Evolutionary conservation across 1,140 invertebrate species (phyloP), one percentile per base, ranked within the genome.

Genomic region (Gryllus bimaculatus): DNA sequence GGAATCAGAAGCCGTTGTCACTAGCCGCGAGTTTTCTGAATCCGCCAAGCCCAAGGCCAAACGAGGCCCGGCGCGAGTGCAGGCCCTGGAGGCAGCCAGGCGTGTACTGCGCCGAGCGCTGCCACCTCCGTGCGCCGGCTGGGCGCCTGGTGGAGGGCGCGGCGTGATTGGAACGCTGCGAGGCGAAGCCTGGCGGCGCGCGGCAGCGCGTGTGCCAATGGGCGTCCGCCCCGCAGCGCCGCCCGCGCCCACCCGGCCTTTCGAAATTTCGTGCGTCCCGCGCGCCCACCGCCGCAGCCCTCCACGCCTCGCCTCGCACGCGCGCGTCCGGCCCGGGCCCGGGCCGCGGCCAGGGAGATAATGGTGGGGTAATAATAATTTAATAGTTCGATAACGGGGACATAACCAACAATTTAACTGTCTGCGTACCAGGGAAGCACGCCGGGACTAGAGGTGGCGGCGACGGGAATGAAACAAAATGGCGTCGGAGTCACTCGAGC

Each of bases 351-450:
- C 54, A 66, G 54, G 54, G 54, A 66, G 54, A 66, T 66, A 66
- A 66, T 66, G 54, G 54, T 7, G 54, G 10, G 10, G 54, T 66
- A 66, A 66, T 66, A 66, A 66, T 66, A 66, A 66, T 66, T 66
- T 66, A 66, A 66, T 66, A 66, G 54, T 66, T 66, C 54, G 54
- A 66, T 66, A 66, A 66, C 54, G 18, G 54, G 54, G 54, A 66
- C 54, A 66, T 66, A 66, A 66, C 54, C 54, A 66, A 66, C 54
- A 66, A 66, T 66, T 66, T 66, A 66, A 66, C 54, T 66, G 54
- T 66, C 54, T 66, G 54, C 10, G 18, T 66, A 66, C 54, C 54
- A 66, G 54, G 54, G 54, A 66, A 66, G 18, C 18, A 66, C 10
- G 10, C 18, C 1, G 18, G 7, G 2, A 7, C 0, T 13, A 66